phyloP scores from a whole-genome alignment of 2,113 vertebrate genomes.

The Balaenoptera acutorostrata region DNA sequence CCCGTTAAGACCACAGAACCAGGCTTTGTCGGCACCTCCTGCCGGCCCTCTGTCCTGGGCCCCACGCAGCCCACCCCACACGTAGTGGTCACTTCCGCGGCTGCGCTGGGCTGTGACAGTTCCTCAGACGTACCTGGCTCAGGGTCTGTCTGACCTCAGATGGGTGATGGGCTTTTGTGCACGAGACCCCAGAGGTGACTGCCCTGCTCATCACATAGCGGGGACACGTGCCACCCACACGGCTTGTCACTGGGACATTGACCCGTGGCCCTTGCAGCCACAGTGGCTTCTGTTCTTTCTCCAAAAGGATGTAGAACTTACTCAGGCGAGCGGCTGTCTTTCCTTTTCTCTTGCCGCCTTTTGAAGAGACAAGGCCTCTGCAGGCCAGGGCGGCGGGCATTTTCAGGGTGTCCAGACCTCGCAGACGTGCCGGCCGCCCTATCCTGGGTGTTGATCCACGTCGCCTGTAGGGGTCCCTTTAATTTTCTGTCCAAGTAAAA shows the following conservation, averaged over 20 bases:
- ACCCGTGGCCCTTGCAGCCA: fast-evolving
- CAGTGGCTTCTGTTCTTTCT: not conserved
- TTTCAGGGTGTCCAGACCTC: not conserved
- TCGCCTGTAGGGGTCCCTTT: not conserved
- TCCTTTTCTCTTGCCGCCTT: no score
- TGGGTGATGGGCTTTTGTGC: no score
- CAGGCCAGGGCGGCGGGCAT: not conserved
- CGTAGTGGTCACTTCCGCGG: not conserved
- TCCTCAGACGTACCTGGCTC: fast-evolving
- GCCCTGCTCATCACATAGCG: fast-evolving
- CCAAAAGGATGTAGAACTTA: fast-evolving
- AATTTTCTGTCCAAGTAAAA: not conserved
- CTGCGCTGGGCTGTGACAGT: fast-evolving
- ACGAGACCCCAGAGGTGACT: fast-evolving
- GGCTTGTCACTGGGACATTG: fast-evolving
- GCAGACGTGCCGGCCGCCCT: fast-evolving
- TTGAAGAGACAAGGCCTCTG: fast-evolving
- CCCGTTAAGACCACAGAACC: no score
- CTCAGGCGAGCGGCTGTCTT: fast-evolving
- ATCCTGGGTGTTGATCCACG: fast-evolving
- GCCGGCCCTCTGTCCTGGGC: not conserved
- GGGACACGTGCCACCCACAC: fast-evolving
- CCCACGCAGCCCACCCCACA: no score
- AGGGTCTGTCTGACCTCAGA: not conserved
- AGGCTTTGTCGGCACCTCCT: not conserved